Evolutionary conservation across 2,888 invertebrate genomes (phyloP), one percentile per base, ranked within the genome.

Genomic region (Watsonalla cultraria): DNA sequence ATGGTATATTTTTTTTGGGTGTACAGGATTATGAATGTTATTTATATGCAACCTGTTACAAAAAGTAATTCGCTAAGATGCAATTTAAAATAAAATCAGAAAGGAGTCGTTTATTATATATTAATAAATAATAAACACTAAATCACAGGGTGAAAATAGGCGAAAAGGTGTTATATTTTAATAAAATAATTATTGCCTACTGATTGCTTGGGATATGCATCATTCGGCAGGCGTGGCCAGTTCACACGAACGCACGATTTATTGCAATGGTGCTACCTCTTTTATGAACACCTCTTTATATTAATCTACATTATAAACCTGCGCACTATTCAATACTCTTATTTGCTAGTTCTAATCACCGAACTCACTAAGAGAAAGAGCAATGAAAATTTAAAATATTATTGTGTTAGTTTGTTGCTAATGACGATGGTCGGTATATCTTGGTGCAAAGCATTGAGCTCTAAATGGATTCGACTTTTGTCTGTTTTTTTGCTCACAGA

Each of bases 151-250:
- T 68, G 72, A 69, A 77, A 82, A 80, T 76, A 76, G 78, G 74
- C 75, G 75, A 82, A 84, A 81, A 84, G 79, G 80, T 81, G 82
- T 76, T 75, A 72, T 80, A 76, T 81, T 81, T 82, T 84, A 88
- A 85, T 87, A 84, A 84, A 86, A 86, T 86, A 83, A 87, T 88
- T 82, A 86, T 77, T 76, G 70, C 72, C 75, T 74, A 77, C 77
- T 72, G 81, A 84, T 78, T 78, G 80, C 76, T 66, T 63, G 71
- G 74, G 66, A 56, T 67, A 70, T 78, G 76, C 77, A 80, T 78
- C 77, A 78, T 74, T 74, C 61, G 61, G 70, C 56, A 67, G 86
- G 87, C 83, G 88, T 82, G 86, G 83, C 65, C 59, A 69, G 61
- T 85, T 88, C 86, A 87, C 88, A 84, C 87, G 81, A 79, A 71